phyloP scores from a whole-genome alignment of 2,113 vertebrate species.

The Porphyrio hochstetteri region DNA sequence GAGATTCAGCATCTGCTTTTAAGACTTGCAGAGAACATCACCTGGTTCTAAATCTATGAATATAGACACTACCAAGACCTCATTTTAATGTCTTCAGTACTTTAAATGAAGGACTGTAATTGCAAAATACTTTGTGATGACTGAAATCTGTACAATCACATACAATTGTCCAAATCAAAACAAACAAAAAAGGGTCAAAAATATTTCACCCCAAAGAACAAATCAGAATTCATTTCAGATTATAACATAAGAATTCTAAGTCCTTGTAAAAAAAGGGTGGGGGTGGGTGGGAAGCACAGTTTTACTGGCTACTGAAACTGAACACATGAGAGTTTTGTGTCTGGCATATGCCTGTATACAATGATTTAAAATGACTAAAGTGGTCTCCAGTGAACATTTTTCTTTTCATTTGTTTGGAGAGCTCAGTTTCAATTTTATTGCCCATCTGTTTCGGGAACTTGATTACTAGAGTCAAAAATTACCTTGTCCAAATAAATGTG shows the following conservation, averaged over 20 bases:
- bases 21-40: not conserved
- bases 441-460: not conserved
- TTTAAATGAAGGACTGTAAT: not conserved
- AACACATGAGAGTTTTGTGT: not conserved
- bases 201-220: not conserved
- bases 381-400: not conserved
- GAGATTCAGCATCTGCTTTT: not conserved
- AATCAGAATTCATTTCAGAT: not conserved
- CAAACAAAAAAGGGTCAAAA: not conserved
- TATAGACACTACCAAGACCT: not conserved
- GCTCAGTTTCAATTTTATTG: not conserved
- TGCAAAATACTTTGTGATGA: not conserved
- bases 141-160: not conserved
- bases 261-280: fast-evolving
- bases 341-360: not conserved
- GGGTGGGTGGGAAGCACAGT: fast-evolving
- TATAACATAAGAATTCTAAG: not conserved
- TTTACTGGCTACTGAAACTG: not conserved
- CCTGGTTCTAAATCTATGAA: not conserved
- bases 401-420: not conserved
- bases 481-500: not conserved
- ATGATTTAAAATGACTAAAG: not conserved
- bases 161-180: not conserved
- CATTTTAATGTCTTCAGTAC: not conserved
- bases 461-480: not conserved